These are phyloP conservation scores for Rhopalosiphum nymphaeae DNA, from an alignment of 2,888 invertebrate genomes.

Conservation along the genomic window DNA sequence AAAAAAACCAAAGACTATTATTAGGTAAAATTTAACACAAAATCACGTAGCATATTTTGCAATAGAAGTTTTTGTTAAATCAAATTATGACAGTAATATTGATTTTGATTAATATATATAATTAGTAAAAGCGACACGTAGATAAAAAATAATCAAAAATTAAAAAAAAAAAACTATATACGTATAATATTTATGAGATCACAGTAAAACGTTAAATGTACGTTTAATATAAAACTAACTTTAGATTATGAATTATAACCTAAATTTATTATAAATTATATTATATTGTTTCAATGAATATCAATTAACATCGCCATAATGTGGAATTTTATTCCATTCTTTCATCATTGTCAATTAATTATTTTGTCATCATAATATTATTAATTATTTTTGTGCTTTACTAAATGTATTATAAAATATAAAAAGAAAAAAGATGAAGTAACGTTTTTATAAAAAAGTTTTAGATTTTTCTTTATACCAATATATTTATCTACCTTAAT, in stretches of 20 bases:
- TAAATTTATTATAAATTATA: background rate
- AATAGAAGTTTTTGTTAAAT: background rate
- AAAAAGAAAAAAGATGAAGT: background rate
- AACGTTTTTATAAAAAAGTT: background rate
- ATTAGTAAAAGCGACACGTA: background rate
- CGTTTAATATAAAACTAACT: no score
- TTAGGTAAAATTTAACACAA: background rate
- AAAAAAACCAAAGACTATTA: background rate
- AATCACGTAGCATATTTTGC: conserved; percentile 16
- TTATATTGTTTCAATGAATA: background rate
- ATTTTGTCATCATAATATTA: background rate
- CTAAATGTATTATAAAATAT: background rate
- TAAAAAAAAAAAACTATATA: background rate
- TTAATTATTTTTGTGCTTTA: background rate
- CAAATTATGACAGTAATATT: background rate
- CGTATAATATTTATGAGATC: background rate
- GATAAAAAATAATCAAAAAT: no score
- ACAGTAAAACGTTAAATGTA: background rate
- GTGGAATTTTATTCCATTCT: background rate
- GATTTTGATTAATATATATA: background rate
- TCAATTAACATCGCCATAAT: background rate
- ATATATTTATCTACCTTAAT: background rate
- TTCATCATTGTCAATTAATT: background rate
- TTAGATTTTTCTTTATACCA: background rate
- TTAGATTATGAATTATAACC: background rate